Evolutionary conservation across 2,888 invertebrate species (phyloP).

Genomic region (Ametastegia equiseti): DNA sequence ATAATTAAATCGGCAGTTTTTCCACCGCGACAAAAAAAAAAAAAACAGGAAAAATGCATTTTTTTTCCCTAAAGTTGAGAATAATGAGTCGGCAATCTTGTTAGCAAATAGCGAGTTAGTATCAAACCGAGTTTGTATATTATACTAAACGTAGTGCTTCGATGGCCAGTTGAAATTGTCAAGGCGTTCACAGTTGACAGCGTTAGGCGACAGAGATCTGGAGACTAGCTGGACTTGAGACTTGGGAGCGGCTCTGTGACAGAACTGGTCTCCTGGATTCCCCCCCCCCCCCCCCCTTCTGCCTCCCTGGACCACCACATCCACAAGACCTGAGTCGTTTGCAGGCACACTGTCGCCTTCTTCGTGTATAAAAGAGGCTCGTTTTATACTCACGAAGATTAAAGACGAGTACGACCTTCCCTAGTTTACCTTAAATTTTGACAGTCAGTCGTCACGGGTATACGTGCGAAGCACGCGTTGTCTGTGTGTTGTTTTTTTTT

Average conservation of each 20-base stretch:
- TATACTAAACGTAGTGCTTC: neutral
- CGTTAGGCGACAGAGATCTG: constrained; percentile 38
- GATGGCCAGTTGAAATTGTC: constrained; percentile 8
- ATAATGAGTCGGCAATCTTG: neutral
- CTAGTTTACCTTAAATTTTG: neutral
- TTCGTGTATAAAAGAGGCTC: neutral
- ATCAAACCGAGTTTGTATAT: too few relatives aligned
- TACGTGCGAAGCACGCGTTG: too few relatives aligned
- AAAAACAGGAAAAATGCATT: neutral
- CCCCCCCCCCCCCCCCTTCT: too few relatives aligned
- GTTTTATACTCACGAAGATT: neutral
- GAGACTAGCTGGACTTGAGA: constrained; percentile 45
- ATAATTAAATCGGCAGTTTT: constrained; percentile 2
- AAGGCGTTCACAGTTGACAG: constrained; percentile 39
- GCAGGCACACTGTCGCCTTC: constrained; percentile 1
- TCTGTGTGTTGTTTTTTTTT: too few relatives aligned
- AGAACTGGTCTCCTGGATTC: constrained; percentile 62
- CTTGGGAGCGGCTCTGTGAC: constrained; percentile 67
- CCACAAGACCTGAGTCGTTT: constrained; percentile 16
- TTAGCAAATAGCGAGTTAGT: neutral
- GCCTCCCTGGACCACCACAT: constrained; percentile 2
- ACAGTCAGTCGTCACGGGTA: neutral
- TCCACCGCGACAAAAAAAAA: neutral
- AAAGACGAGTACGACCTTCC: neutral
- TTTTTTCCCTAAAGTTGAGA: neutral